Evolutionary conservation across 2,797 vertebrate species (phyloP).

Genomic region (Oreochromis grahami): DNA sequence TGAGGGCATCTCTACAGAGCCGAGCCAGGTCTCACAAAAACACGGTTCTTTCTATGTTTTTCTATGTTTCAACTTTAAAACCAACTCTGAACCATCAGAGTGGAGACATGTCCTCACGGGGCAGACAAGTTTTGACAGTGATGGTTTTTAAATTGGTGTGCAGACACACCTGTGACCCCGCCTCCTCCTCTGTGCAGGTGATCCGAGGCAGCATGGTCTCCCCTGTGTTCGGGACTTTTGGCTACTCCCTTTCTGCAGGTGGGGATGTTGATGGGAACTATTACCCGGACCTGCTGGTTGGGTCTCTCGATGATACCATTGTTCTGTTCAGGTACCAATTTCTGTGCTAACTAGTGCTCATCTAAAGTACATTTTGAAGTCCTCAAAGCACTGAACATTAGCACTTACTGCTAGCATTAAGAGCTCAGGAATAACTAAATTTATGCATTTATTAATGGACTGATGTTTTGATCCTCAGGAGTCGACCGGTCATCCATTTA

Average conservation of each 20-base stretch:
- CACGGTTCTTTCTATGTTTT: background rate
- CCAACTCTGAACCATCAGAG: background rate
- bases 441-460: background rate
- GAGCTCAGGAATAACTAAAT: background rate
- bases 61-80: background rate
- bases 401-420: background rate
- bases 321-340: conserved; percentile 82
- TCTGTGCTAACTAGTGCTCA: background rate
- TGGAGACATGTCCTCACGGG: background rate
- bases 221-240: conserved; percentile 78
- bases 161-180: background rate
- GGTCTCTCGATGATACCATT: conserved; percentile 81
- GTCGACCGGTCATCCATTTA: conserved; percentile 87
- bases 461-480: conserved; percentile 57
- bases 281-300: conserved; percentile 89
- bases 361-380: background rate
- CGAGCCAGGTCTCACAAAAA: conserved; percentile 80
- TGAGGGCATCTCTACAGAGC: conserved; percentile 63
- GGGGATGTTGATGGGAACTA: conserved; percentile 85
- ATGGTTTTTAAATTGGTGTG: background rate
- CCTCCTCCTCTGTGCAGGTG: conserved; percentile 65
- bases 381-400: background rate
- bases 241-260: conserved; percentile 86
- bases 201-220: conserved; percentile 78
- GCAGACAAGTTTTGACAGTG: background rate